Base-by-base conservation (phyloP, 2,113 vertebrate genomes). In the Hemicordylus capensis region DNA sequence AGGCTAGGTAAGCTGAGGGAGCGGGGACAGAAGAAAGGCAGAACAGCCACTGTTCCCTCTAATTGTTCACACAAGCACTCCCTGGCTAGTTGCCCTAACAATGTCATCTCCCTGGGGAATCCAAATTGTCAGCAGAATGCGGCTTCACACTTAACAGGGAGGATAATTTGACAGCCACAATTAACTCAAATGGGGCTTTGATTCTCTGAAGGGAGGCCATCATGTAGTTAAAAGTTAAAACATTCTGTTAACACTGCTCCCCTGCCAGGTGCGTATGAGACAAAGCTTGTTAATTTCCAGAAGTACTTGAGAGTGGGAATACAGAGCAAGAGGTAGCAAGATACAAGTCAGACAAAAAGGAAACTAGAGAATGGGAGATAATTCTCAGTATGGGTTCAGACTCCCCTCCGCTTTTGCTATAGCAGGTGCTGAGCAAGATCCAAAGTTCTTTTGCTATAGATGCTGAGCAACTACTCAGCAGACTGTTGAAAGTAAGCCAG, bases 121-220 rank as follows among this genome's bases (percentile, higher is more conserved):
- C 22, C n/a, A 61, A 46, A 31, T 84, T 89, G 88, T 86, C 77
- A 78, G 83, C 11, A 42, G 80, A 81, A 74, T 63, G 44, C 88
- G 75, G n/a, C 48, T 89, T 91, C 81, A 83, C 74, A 90, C 67
- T 84, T 86, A 76, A 31, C 39, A 87, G 73, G 19, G 79, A 90
- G 61, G 64, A 89, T 84, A 92, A 77, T 85, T 59, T 84, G 80
- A 86, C 83, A 44, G 77, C 76, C 46, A 85, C 44, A 44, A 82
- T 81, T 79, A 90, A 82, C 85, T 76, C 63, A 74, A 78, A 80
- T 81, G 44, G 77, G 75, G 77, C 58, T 58, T 91, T 86, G 81
- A 42, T 76, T 74, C 69, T 91, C 91, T 73, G 48, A 70, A 84
- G 82, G 80, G 83, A 91, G 81, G 34, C 72, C 82, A 81, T 77